A percentile compares a stretch with the other conserved stretches of the same genome.
Conservation (phyloP, 2,113 vertebrate species). For the Motacilla alba region DNA sequence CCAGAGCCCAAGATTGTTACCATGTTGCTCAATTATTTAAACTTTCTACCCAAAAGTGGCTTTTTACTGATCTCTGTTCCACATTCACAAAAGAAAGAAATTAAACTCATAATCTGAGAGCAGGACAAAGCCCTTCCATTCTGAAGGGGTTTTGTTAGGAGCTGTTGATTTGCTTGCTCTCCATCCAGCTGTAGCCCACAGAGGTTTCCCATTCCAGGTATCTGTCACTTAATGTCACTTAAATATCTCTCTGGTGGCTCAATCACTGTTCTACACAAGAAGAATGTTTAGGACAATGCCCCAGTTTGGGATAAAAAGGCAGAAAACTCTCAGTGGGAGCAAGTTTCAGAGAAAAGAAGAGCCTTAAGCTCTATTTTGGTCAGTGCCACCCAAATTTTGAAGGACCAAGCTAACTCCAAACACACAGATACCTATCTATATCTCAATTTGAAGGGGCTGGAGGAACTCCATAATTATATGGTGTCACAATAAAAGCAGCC, state of each 20-base stretch:
- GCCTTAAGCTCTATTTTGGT: background rate
- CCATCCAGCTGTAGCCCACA: background rate
- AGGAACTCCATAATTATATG: fast-evolving
- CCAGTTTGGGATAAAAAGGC: background rate
- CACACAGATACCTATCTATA: fast-evolving
- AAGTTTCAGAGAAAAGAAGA: background rate
- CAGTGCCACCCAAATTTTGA: background rate
- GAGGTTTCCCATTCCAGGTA: background rate
- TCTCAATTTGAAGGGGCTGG: background rate
- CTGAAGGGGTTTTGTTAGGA: background rate
- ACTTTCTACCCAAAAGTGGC: background rate
- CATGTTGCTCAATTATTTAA: background rate
- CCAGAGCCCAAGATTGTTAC: background rate
- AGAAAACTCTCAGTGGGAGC: background rate
- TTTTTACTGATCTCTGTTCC: background rate
- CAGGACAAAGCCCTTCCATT: background rate
- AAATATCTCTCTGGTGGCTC: background rate
- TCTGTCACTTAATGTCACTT: background rate
- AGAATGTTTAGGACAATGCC: background rate
- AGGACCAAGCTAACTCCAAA: background rate
- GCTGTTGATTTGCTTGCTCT: background rate
- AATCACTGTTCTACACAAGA: background rate
- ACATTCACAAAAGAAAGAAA: background rate
- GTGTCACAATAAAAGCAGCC: background rate
- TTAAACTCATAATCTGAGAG: background rate